Base-by-base conservation (phyloP, 2,888 invertebrate species). In the Sinotaia quadrata region DNA sequence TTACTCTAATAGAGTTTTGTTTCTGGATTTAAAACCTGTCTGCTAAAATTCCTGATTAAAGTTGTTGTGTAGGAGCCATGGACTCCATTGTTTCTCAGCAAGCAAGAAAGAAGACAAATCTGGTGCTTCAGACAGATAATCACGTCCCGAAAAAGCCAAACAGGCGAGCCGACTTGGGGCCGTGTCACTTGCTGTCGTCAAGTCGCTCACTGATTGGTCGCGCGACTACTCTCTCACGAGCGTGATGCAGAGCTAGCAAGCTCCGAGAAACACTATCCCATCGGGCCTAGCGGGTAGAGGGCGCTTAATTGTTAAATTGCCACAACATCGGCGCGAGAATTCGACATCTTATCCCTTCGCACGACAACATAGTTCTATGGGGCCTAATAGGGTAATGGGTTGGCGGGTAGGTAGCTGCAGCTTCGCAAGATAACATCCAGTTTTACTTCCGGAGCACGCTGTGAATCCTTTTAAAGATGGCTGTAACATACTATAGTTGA, bases 161-260 rank as follows among this genome's bases (percentile, higher is more conserved):
- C n/a, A 47, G 21, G 18, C 47, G 21, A 7, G 47, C 12, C 7
- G 47, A 24, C 8, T n/a, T 24, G 47, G n/a, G 47, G 47, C 41
- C 2, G 1, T n/a, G 41, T 41, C 15, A 41, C 15, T 41, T 41
- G 41, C 47, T 47, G n/a, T 47, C 47, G 47, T 47, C 47, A 47
- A 8, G 18, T 8, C 41, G 41, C 41, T 8, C 36, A 12, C 44
- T 65, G 65, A 65, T 65, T 36, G 56, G 10, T 24, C 8, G 7
- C 15, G 52, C 44, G 65, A 65, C 56, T 65, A 65, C 65, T 21
- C 41, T 4, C 65, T 65, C 65, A 65, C 65, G 65, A 65, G 65
- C 65, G 4, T 18, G 18, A 47, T 41, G 36, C 31, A 31, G 56
- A 41, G 52, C 56, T 7, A 34, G 51, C 49, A 24, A 24, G 29